Conservation (phyloP, 2,797 vertebrate species). For the Ceryle rudis region DNA sequence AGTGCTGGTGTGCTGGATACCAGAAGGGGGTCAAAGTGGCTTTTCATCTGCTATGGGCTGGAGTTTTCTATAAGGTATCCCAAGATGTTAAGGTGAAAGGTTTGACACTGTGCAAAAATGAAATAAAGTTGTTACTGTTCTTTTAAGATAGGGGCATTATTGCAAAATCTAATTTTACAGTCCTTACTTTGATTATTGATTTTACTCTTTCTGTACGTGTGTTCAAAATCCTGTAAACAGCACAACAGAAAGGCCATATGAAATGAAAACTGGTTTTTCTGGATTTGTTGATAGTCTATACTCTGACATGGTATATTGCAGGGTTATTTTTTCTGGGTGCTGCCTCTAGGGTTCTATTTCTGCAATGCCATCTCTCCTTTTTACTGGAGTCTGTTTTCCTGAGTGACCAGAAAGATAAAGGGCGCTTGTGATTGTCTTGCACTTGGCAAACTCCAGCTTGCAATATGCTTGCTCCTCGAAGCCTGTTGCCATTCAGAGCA, state of each 20-base stretch:
- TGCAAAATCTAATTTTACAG: neutral
- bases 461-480: neutral
- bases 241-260: neutral
- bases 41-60: neutral
- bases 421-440: conserved; percentile 31
- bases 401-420: conserved; percentile 42
- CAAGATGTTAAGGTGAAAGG: neutral
- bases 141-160: neutral
- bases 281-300: neutral
- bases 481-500: conserved; percentile 26
- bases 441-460: conserved; percentile 41
- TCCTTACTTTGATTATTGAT: neutral
- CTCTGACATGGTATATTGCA: neutral
- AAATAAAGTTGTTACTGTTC: neutral
- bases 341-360: neutral
- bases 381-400: conserved; percentile 41
- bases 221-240: neutral
- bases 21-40: neutral
- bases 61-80: neutral
- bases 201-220: neutral
- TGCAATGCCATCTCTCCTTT: conserved; percentile 1
- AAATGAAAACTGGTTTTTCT: neutral
- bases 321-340: neutral
- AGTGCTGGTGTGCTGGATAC: neutral
- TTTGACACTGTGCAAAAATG: neutral